Evolutionary conservation across 2,797 vertebrate species (phyloP).

Genomic region (Anguilla marmorata): DNA sequence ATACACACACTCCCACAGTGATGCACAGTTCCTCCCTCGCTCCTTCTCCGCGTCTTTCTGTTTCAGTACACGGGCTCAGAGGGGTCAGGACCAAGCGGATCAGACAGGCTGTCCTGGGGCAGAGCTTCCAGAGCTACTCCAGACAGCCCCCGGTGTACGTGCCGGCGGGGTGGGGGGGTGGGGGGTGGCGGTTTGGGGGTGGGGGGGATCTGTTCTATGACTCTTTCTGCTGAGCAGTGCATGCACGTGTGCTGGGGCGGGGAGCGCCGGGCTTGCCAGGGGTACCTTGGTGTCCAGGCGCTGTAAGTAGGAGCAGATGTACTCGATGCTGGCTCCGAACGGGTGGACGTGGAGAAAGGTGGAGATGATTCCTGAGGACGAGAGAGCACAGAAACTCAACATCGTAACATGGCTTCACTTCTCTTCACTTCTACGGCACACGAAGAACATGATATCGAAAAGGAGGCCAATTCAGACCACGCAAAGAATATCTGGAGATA

Average conservation of each 20-base stretch:
- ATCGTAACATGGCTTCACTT: neutral
- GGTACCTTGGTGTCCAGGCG: slow-evolving; percentile 87
- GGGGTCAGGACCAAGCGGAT: no score
- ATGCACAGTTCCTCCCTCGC: neutral
- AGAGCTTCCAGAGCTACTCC: neutral
- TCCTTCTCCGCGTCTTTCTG: neutral
- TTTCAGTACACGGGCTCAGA: neutral
- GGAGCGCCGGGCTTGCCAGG: neutral
- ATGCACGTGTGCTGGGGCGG: neutral
- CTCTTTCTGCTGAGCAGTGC: slow-evolving; percentile 33
- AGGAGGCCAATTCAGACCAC: slow-evolving; percentile 2
- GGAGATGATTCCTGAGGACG: slow-evolving; percentile 85
- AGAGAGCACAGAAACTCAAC: slow-evolving; percentile 37
- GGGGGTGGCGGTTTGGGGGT: neutral
- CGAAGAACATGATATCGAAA: neutral
- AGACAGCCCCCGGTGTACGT: neutral
- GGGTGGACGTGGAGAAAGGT: slow-evolving; percentile 93
- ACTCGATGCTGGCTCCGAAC: slow-evolving; percentile 90
- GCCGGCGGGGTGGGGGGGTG: slow-evolving; percentile 16
- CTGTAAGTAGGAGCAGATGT: slow-evolving; percentile 94
- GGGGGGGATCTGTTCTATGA: neutral
- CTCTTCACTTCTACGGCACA: slow-evolving; percentile 28
- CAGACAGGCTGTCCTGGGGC: neutral
- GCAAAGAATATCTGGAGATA: slow-evolving; percentile 40
- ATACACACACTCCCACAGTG: neutral